Evolutionary conservation across 1,140 invertebrate species (phyloP).

Genomic region (Brachionus paranguensis): DNA sequence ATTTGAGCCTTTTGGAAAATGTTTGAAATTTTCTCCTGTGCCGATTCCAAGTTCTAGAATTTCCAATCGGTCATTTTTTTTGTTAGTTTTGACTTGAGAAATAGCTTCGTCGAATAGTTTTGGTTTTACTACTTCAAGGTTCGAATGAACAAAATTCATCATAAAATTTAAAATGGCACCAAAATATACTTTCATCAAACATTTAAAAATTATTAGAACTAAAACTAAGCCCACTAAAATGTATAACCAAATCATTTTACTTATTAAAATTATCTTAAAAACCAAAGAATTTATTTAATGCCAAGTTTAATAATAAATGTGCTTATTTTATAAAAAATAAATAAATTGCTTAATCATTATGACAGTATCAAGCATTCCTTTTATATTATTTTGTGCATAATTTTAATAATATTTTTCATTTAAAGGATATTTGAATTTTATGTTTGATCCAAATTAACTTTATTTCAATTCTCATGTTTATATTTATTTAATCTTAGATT

Average conservation of each 20-base stretch:
- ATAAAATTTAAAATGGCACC: conserved; percentile 15
- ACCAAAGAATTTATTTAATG: too few species aligned
- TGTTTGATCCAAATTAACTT: too few species aligned
- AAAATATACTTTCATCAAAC: not conserved
- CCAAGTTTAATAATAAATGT: too few species aligned
- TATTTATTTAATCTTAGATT: too few species aligned
- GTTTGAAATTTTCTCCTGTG: conserved; percentile 33
- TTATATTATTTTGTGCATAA: too few species aligned
- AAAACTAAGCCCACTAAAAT: not conserved
- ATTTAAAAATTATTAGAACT: not conserved
- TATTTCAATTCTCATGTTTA: too few species aligned
- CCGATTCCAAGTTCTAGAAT: conserved; percentile 36
- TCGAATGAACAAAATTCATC: not conserved
- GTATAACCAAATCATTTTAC: not conserved
- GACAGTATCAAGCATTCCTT: too few species aligned
- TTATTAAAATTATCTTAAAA: not conserved
- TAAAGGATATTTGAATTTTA: too few species aligned
- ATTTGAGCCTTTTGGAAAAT: not conserved
- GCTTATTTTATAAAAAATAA: too few species aligned
- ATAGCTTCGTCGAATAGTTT: not conserved
- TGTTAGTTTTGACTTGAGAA: not conserved
- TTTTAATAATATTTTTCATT: too few species aligned
- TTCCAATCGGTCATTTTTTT: not conserved
- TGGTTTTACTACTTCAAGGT: not conserved
- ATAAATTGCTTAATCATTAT: too few species aligned